Base-by-base conservation (phyloP, 2,113 vertebrate genomes). In the Gracilinanus agilis region DNA sequence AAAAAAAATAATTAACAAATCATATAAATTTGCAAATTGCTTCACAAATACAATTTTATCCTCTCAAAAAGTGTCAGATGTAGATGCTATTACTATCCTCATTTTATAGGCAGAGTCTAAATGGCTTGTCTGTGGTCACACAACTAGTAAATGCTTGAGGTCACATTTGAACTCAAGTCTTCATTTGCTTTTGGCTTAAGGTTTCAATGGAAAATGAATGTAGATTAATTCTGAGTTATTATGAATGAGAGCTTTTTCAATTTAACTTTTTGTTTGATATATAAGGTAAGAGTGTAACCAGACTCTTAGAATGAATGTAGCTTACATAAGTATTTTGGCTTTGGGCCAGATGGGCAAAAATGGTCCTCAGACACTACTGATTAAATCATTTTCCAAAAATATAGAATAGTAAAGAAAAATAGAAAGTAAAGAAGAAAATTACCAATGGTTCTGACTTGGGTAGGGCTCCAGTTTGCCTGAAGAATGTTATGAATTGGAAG, bases 171-270 rank as follows among this genome's bases (percentile, higher is more conserved):
- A 56, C 96, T 88, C 55, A 61, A 88, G 91, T 96, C 83, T 90
- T 83, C 94, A 93, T 58, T 90, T 92, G 95, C 16, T 7, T n/a
- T 96, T 94, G 58, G 92, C 91, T 95, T 89, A 95, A 93, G 27
- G 93, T 93, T 91, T 93, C 75, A 89, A 93, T 95, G 96, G 94
- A 97, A 97, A 97, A 97, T 97, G 95, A 9, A 90, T 90, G 61
- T 89, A 91, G 96, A 97, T 93, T 97, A 95, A 94, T 97, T 96
- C 92, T 93, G 94, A 96, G 94, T 96, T 96, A 98, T 29, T 91
- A 24, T 75, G 88, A 91, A 19, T 10, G 8, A 58, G 53, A 23
- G n/a, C 21, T 90, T 54, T 75, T 91, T 49, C 93, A 55, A 13
- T 6, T 75, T 21, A 75, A 40, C 19, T 75, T 75, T 34, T 75